phyloP scores from a whole-genome alignment of 2,888 invertebrate genomes.

The Troides aeacus region DNA sequence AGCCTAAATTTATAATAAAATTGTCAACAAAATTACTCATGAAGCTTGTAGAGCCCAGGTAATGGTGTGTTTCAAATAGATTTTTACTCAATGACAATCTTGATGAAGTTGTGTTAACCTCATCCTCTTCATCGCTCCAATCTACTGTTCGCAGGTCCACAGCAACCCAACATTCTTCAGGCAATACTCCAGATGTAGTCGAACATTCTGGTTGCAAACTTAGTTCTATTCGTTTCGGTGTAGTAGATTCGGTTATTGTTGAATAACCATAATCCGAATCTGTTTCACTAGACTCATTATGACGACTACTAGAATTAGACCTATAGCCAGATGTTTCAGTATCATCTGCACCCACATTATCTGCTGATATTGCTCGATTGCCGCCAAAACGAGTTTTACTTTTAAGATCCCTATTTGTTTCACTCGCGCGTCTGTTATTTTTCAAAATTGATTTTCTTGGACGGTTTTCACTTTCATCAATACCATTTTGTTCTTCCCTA shows the following conservation, averaged over 20 bases:
- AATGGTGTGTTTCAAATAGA: conserved; percentile 71
- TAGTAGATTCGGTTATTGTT: conserved; percentile 80
- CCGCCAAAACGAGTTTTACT: conserved; percentile 36
- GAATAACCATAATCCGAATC: conserved; percentile 83
- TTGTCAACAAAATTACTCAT: conserved; percentile 84
- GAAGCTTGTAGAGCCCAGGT: conserved; percentile 83
- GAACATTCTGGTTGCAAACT: conserved; percentile 59
- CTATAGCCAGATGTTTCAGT: conserved; percentile 80
- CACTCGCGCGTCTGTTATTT: conserved; percentile 50
- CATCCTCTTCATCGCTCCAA: conserved; percentile 68
- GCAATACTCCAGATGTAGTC: conserved; percentile 70
- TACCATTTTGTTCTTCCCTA: conserved; percentile 38
- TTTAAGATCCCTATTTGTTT: conserved; percentile 44
- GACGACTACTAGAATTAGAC: conserved; percentile 70
- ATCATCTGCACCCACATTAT: conserved; percentile 57
- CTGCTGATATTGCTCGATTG: conserved; percentile 37
- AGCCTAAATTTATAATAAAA: conserved; percentile 81
- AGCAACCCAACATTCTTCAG: conserved; percentile 74
- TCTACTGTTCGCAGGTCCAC: conserved; percentile 64
- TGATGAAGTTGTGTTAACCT: conserved; percentile 53
- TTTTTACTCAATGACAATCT: conserved; percentile 55
- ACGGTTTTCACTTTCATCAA: conserved; percentile 41
- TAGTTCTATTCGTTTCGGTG: conserved; percentile 77
- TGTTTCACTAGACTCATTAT: conserved; percentile 71
- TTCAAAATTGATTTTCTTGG: conserved; percentile 69